phyloP scores from a whole-genome alignment of 1,140 invertebrate species.

The Contarinia nasturtii region DNA sequence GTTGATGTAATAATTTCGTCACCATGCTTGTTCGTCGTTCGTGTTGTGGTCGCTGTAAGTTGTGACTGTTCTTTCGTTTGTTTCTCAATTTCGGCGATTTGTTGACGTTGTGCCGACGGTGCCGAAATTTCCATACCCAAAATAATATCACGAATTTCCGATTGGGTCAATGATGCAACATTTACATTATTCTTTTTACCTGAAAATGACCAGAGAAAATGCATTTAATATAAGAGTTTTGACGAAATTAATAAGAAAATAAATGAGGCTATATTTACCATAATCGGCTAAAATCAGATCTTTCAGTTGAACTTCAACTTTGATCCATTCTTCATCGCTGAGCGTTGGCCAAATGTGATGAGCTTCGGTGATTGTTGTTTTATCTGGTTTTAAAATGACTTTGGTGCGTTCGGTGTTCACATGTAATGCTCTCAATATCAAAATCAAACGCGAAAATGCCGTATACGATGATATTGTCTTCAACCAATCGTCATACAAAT shows the following conservation, averaged over 20 bases:
- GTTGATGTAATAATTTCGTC: constrained; percentile 99
- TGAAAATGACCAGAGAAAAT: too few relatives aligned
- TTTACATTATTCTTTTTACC: constrained; percentile 99
- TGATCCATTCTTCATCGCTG: constrained; percentile 97
- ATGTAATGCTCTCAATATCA: constrained; percentile 91
- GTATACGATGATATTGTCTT: constrained; percentile 93
- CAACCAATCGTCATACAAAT: constrained; percentile 98
- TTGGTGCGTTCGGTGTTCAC: constrained; percentile 99
- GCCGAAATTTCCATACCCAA: constrained; percentile 99
- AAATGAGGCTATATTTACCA: too few relatives aligned
- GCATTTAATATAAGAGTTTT: too few relatives aligned
- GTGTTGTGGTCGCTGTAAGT: constrained; percentile 90
- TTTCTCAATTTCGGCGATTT: constrained; percentile 99
- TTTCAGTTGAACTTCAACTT: constrained; percentile 95
- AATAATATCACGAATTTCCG: constrained; percentile 98
- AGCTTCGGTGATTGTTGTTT: constrained; percentile 94
- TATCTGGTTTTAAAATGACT: constrained; percentile 95
- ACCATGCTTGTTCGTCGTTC: constrained; percentile 97
- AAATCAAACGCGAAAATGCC: constrained; percentile 91
- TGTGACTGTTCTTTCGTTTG: constrained; percentile 99
- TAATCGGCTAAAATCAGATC: constrained; percentile 98
- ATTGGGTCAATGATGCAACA: constrained; percentile 94
- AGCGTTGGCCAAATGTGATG: constrained; percentile 99
- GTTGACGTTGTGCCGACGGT: constrained; percentile 93
- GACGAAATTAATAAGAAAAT: too few relatives aligned